Conservation (phyloP, 2,113 vertebrate species). For the Silurus asotus region DNA sequence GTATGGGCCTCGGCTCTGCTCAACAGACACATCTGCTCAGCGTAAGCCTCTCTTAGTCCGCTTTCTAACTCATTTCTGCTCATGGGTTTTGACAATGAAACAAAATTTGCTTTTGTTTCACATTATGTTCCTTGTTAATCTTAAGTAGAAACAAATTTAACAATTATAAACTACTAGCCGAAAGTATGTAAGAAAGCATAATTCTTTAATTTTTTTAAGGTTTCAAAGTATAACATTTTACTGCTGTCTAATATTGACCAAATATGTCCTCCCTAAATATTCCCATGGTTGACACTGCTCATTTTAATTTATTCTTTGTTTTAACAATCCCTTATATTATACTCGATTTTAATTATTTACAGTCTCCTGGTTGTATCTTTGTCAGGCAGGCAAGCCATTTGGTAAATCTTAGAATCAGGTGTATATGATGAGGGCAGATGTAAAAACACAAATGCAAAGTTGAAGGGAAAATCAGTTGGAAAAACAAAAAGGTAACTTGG, state of each 20-base stretch:
- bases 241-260: neutral
- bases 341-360: neutral
- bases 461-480: neutral
- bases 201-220: neutral
- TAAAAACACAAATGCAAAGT: neutral
- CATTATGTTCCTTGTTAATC: constrained; percentile 6
- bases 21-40: constrained; percentile 39
- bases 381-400: neutral
- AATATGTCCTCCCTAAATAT: neutral
- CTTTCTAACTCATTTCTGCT: constrained; percentile 22
- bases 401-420: neutral
- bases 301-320: neutral
- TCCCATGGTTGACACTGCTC: neutral
- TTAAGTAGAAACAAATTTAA: constrained; percentile 1
- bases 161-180: neutral
- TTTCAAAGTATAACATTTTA: neutral
- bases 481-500: neutral
- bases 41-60: constrained; percentile 13
- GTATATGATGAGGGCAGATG: neutral
- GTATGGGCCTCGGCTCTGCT: constrained; percentile 27
- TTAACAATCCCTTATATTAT: neutral
- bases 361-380: neutral
- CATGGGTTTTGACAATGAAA: constrained; percentile 26
- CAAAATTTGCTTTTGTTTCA: constrained; percentile 17
- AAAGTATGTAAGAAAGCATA: neutral